These are phyloP conservation scores for Rotaria magnacalcarata DNA, from an alignment of 2,888 invertebrate genomes.

Conservation along the genomic window DNA sequence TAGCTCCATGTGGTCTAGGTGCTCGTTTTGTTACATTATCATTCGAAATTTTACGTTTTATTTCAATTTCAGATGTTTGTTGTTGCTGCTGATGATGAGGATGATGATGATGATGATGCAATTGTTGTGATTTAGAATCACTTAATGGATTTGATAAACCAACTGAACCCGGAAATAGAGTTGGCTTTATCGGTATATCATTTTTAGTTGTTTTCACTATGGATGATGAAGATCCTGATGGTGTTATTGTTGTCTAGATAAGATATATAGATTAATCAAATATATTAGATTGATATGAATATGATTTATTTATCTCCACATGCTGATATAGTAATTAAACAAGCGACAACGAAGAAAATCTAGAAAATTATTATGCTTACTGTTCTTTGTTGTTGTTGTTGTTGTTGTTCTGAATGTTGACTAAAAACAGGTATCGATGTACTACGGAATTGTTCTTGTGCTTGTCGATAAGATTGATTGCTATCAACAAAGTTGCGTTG, in stretches of 20 bases:
- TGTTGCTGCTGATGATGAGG: not conserved
- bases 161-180: not conserved
- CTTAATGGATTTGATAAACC: slow-evolving; percentile 26
- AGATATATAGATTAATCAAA: not conserved
- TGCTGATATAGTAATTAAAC: not conserved
- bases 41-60: not conserved
- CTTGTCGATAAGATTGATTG: too few relatives aligned
- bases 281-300: not conserved
- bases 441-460: not conserved
- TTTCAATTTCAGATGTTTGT: not conserved
- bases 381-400: not conserved
- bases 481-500: not conserved
- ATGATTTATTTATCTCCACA: not conserved
- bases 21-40: not conserved
- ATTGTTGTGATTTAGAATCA: not conserved
- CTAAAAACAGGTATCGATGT: slow-evolving; percentile 38
- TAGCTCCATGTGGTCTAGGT: not conserved
- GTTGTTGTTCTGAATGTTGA: slow-evolving; percentile 42
- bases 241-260: not conserved
- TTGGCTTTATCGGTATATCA: not conserved
- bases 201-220: not conserved
- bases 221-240: not conserved
- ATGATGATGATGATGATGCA: too few relatives aligned
- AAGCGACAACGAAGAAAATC: too few relatives aligned
- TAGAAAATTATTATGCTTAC: not conserved